Evolutionary conservation across 2,888 invertebrate genomes (phyloP), one percentile per base, ranked within the genome.

Genomic region (Campoletis raptor): DNA sequence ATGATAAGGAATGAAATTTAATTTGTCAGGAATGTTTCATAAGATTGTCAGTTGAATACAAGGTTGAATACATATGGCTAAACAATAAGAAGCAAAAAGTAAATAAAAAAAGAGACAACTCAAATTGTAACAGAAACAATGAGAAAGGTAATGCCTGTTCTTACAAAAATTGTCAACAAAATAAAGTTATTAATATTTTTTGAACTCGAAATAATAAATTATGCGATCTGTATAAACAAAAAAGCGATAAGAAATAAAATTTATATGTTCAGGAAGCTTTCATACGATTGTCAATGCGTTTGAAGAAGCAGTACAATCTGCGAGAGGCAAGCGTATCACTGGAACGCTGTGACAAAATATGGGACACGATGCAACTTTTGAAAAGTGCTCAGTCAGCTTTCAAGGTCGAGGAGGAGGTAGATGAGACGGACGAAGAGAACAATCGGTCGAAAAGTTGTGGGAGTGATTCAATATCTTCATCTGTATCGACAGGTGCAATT

Each of bases 331-430:
- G 89, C 36, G 85, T 94, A 10, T 69, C 89, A 18, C 83, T 94
- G 6, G 92, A 93, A 80, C 89, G 90, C 52, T 94, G 94, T 82
- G 94, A 94, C 87, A 94, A 94, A 88, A 94, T 94, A 81, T 94
- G 94, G 94, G 91, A 94, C 78, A 94, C 94, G 4, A 85, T 94
- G 66, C 89, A 94, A 36, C 85, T 94, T 4, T 92, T 94, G 72
- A 92, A 92, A 82, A 89, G 90, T 70, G 70, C 90, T 18, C 91
- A 92, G 36, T 36, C 52, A 79, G 78, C 6, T 66, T 69, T 40
- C 21, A 73, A 81, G 8, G 61, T 67, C 21, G 48, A 5, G 1
- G 67, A 83, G 2, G 45, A 79, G 12, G 42, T 80, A 12, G 48
- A 48, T 8, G 40, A 40, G 24, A 52, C 52, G n/a, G 61, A 74